A percentile compares a stretch with the other conserved stretches of the same genome.
Conservation (phyloP, 2,113 vertebrate species). For the Toxotes chatareus region DNA sequence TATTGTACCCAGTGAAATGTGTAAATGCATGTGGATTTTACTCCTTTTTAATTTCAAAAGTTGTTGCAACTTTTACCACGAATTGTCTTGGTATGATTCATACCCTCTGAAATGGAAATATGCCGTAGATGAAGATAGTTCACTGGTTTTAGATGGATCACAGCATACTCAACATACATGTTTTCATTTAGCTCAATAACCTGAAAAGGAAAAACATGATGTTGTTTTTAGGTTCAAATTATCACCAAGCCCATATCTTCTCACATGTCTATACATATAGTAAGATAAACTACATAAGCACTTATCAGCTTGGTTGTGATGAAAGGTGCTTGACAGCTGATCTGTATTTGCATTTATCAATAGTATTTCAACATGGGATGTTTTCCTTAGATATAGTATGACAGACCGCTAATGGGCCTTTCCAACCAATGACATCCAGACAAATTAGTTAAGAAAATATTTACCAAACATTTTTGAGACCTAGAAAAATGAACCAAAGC, state of each 20-base stretch:
- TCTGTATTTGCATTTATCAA: constrained; percentile 5
- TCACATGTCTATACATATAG: background rate
- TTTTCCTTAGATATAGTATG: constrained; percentile 42
- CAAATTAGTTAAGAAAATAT: constrained; percentile 21
- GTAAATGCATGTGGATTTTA: background rate
- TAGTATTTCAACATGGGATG: constrained; percentile 8
- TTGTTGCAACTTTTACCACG: background rate
- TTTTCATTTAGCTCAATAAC: background rate
- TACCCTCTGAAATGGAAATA: background rate
- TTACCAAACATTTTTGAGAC: constrained; percentile 18
- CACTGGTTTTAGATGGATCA: background rate
- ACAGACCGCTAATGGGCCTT: constrained; percentile 9
- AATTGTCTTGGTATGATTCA: background rate
- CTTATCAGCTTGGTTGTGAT: constrained; percentile 13
- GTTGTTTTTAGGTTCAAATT: background rate
- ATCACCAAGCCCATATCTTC: background rate
- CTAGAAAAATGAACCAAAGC: constrained; percentile 10
- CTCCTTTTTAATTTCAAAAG: background rate
- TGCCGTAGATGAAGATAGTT: background rate
- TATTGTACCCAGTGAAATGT: background rate
- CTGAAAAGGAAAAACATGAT: background rate
- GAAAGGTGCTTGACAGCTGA: constrained; percentile 17
- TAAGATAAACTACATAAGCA: background rate
- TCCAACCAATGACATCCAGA: constrained; percentile 9
- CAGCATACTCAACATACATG: too few relatives aligned